Evolutionary conservation across 2,797 vertebrate species (phyloP).

Genomic region (Xiphorhynchus erythropygius): DNA sequence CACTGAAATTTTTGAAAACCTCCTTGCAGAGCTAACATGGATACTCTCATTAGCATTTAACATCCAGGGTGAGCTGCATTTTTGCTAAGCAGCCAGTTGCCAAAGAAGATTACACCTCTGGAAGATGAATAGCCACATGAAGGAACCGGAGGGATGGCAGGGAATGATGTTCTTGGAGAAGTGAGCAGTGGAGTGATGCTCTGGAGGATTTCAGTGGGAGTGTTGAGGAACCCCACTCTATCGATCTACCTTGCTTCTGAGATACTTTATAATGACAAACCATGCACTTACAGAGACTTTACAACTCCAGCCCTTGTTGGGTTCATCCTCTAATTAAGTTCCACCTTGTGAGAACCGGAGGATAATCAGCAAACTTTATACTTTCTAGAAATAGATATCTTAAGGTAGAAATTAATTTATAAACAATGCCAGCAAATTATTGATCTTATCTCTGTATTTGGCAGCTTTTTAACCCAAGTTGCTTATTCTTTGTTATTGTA

Average conservation of each 20-base stretch:
- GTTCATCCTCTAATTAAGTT: slow-evolving; percentile 20
- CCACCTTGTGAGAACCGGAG: neutral
- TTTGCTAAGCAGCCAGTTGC: slow-evolving; percentile 33
- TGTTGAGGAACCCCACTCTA: neutral
- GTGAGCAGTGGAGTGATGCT: neutral
- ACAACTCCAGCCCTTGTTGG: neutral
- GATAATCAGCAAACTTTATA: slow-evolving; percentile 31
- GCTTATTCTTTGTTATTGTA: neutral
- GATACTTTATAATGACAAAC: slow-evolving; percentile 27
- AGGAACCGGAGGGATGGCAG: neutral
- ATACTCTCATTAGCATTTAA: neutral
- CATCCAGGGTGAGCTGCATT: slow-evolving; percentile 12
- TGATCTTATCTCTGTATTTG: neutral
- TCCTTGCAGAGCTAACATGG: neutral
- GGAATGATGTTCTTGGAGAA: neutral
- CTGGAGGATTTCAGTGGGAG: neutral
- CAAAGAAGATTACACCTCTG: slow-evolving; percentile 35
- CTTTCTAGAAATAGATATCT: neutral
- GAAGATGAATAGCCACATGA: slow-evolving; percentile 19
- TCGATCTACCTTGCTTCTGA: slow-evolving; percentile 23
- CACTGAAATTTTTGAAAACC: neutral
- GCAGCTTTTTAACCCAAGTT: neutral
- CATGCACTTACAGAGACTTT: neutral
- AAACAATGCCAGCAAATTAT: slow-evolving; percentile 41
- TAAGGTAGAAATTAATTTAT: slow-evolving; percentile 5